Percentiles rank a stretch among this genome's conserved stretches.
These are phyloP conservation scores for Clupea harengus DNA, from an alignment of 2,113 vertebrate genomes.

Conservation along the genomic window DNA sequence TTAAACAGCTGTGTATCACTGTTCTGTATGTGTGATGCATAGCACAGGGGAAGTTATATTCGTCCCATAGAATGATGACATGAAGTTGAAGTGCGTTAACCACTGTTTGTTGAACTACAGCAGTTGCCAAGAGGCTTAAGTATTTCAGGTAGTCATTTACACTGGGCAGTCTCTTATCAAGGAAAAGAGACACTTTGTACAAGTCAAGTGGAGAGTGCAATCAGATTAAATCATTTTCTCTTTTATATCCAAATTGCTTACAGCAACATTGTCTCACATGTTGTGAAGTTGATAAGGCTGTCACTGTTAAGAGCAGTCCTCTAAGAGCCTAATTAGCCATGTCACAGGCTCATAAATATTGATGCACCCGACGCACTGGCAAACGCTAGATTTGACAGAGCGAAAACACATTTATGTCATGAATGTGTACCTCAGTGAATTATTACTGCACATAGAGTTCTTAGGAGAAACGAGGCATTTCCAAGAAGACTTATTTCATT, in stretches of 20 bases:
- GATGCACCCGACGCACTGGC: neutral
- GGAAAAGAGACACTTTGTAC: neutral
- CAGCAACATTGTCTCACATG: neutral
- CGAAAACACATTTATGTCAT: conserved; percentile 10
- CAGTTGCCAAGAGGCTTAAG: neutral
- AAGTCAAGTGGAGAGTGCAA: neutral
- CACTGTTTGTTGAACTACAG: neutral
- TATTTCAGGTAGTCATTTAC: neutral
- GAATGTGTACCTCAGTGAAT: neutral
- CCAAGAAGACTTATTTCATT: neutral
- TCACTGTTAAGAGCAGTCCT: neutral
- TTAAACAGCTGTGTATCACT: neutral
- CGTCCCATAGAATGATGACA: neutral
- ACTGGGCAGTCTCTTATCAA: neutral
- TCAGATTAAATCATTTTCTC: neutral
- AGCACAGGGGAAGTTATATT: neutral
- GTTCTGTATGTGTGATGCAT: neutral
- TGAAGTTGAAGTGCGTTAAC: neutral
- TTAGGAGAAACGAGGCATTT: neutral
- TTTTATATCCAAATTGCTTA: neutral
- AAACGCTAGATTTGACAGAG: neutral
- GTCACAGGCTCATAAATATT: neutral
- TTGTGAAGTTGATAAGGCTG: conserved; percentile 11
- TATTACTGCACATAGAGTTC: neutral
- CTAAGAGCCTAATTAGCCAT: neutral